Conservation (phyloP, 2,797 vertebrate species). For the Darevskia nairensis region DNA sequence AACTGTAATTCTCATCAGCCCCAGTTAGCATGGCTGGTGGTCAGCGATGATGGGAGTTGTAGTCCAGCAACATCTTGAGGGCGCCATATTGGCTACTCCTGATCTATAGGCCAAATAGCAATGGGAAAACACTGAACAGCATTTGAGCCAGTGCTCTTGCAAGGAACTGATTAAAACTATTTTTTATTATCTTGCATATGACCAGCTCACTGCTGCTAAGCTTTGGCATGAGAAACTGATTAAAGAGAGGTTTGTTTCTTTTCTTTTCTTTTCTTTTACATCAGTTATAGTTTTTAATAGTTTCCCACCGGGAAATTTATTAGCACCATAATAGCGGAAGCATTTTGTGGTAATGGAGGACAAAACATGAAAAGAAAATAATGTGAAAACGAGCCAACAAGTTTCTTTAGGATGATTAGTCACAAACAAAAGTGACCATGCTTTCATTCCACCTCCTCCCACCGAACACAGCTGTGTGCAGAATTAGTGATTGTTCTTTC, state of each 20-base stretch:
- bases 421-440: slow-evolving; percentile 34
- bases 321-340: slow-evolving; percentile 38
- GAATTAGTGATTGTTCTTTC: slow-evolving; percentile 18
- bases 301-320: slow-evolving; percentile 49
- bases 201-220: slow-evolving; percentile 72
- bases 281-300: slow-evolving; percentile 57
- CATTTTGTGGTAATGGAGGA: slow-evolving; percentile 39
- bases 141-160: slow-evolving; percentile 45
- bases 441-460: slow-evolving; percentile 7
- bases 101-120: slow-evolving; percentile 37
- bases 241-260: slow-evolving; percentile 68
- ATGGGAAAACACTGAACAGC: slow-evolving; percentile 50
- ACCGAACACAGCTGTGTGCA: background rate
- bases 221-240: slow-evolving; percentile 79
- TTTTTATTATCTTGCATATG: slow-evolving; percentile 67
- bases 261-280: background rate
- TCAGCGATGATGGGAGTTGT: too few species aligned
- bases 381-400: slow-evolving; percentile 44
- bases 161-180: slow-evolving; percentile 63
- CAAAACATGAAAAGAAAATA: slow-evolving; percentile 5
- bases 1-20: too few species aligned
- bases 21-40: too few species aligned
- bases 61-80: too few species aligned
- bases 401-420: slow-evolving; percentile 38
- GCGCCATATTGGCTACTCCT: too few species aligned